These are phyloP conservation scores for Macropis europaea DNA, from an alignment of 2,888 invertebrate species.

Conservation along the genomic window DNA sequence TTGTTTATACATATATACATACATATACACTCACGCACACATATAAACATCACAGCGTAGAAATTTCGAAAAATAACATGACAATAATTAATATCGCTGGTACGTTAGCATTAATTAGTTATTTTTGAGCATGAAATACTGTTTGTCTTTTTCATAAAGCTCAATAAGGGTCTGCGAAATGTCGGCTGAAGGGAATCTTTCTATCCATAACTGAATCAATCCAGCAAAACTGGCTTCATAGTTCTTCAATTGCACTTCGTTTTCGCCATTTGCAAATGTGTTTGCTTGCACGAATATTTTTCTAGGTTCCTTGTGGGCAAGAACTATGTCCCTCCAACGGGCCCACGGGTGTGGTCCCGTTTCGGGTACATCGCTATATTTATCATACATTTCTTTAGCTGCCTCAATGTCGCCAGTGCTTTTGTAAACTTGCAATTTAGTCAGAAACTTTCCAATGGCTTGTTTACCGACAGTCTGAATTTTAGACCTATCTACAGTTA, in stretches of 20 bases:
- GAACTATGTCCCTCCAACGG: conserved; percentile 91
- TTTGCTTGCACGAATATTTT: conserved; percentile 96
- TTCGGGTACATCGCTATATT: conserved; percentile 89
- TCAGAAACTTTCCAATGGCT: conserved; percentile 92
- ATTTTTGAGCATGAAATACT: conserved; percentile 62
- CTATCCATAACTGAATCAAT: conserved; percentile 91
- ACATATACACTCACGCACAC: too few species aligned
- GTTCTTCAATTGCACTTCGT: conserved; percentile 84
- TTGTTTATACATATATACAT: not conserved
- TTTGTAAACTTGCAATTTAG: conserved; percentile 94
- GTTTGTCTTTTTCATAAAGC: conserved; percentile 84
- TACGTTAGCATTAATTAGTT: conserved; percentile 1
- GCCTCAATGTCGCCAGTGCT: conserved; percentile 90
- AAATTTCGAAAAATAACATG: conserved; percentile 2
- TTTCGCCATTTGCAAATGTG: conserved; percentile 84
- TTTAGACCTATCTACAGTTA: conserved; percentile 89
- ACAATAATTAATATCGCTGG: not conserved
- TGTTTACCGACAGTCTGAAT: conserved; percentile 91
- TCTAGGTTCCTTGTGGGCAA: conserved; percentile 94
- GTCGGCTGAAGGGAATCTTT: conserved; percentile 86
- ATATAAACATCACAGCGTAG: not conserved
- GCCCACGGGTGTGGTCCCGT: conserved; percentile 87
- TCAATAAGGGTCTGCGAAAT: conserved; percentile 84
- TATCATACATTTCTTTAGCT: conserved; percentile 89
- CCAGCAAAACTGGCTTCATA: conserved; percentile 90